Percentiles rank a stretch among this genome's conserved stretches.
These are phyloP conservation scores for Eumacrocentrus americanus DNA, from an alignment of 2,888 invertebrate species.

Conservation along the genomic window DNA sequence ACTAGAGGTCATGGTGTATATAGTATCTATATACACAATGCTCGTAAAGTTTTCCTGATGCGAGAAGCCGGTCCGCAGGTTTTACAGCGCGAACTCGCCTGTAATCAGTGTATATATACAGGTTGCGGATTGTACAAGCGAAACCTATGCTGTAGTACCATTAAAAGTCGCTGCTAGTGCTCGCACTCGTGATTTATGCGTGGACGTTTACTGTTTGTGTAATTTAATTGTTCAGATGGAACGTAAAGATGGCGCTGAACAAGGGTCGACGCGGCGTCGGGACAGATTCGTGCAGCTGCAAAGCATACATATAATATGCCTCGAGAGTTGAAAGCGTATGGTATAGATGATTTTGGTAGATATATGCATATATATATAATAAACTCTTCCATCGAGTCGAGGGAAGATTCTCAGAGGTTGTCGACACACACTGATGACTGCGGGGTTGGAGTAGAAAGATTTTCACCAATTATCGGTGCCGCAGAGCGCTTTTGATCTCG, in stretches of 20 bases:
- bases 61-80: constrained; percentile 16
- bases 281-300: constrained; percentile 22
- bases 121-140: constrained; percentile 21
- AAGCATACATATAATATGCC: no score
- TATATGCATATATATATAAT: no score
- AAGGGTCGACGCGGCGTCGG: constrained; percentile 17
- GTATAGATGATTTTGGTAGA: no score
- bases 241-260: constrained; percentile 40
- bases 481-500: constrained; percentile 53
- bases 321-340: no score
- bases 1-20: constrained; percentile 7
- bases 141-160: constrained; percentile 8
- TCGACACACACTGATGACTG: no score
- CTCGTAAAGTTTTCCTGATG: constrained; percentile 29
- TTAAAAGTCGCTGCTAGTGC: constrained; percentile 29
- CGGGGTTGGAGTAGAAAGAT: no score
- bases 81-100: constrained; percentile 28
- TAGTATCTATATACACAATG: no score
- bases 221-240: constrained; percentile 52
- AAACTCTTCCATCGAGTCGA: no score
- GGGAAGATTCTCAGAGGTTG: no score
- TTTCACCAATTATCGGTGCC: constrained; percentile 59
- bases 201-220: constrained; percentile 47
- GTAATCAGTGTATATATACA: constrained; percentile 32
- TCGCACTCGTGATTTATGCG: constrained; percentile 42